These are phyloP conservation scores for Pseudobourletiella spinata DNA, from an alignment of 1,140 invertebrate genomes.

Conservation along the genomic window DNA sequence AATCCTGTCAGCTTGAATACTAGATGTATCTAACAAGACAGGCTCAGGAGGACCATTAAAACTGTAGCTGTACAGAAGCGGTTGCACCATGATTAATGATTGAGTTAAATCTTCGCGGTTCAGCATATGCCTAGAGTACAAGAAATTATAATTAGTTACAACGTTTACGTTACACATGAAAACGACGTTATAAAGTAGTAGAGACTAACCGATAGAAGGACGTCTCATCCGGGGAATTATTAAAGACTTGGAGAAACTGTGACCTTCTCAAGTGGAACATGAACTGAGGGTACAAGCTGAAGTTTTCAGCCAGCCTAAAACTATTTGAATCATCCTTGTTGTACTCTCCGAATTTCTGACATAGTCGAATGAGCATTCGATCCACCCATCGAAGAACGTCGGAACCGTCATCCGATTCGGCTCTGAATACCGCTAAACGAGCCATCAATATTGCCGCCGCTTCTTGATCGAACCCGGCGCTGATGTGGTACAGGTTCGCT, in stretches of 20 bases:
- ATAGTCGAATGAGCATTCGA: conserved; percentile 93
- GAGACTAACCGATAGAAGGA: conserved; percentile 83
- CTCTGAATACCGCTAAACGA: conserved; percentile 87
- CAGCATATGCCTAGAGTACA: conserved; percentile 73
- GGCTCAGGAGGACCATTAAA: conserved; percentile 97
- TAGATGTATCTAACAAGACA: conserved; percentile 91
- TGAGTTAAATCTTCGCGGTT: conserved; percentile 95
- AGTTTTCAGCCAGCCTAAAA: conserved; percentile 91
- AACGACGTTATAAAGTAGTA: background rate
- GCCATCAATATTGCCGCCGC: conserved; percentile 95
- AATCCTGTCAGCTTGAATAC: conserved; percentile 94
- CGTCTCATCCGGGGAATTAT: conserved; percentile 99
- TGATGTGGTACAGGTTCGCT: conserved; percentile 67
- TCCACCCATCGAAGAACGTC: conserved; percentile 98
- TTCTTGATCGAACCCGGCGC: conserved; percentile 95
- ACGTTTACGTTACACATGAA: background rate
- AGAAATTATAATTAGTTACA: no score
- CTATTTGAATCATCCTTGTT: conserved; percentile 94
- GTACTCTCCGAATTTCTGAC: conserved; percentile 99
- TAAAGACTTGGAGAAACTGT: conserved; percentile 99
- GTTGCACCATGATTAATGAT: conserved; percentile 98
- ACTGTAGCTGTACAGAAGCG: conserved; percentile 95
- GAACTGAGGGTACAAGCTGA: conserved; percentile 97
- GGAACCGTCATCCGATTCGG: conserved; percentile 90
- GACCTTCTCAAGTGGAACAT: conserved; percentile 98